Evolutionary conservation across 2,113 vertebrate species (phyloP).

Genomic region (Pygoscelis antarcticus): DNA sequence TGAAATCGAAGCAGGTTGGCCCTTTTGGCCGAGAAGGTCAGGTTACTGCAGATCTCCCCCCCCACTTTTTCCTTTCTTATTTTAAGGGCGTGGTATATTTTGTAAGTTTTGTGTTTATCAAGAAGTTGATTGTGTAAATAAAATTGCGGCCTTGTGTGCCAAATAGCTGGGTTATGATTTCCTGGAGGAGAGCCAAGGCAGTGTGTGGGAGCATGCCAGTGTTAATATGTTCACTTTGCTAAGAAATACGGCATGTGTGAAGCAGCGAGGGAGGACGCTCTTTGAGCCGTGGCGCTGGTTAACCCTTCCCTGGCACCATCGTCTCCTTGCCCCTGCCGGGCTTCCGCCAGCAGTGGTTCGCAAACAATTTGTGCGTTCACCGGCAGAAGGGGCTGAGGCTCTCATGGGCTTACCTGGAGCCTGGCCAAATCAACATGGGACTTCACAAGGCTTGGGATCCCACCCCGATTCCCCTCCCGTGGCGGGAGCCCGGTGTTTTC

Average conservation of each 20-base stretch:
- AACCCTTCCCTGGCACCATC: slow-evolving; percentile 67
- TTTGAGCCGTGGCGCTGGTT: slow-evolving; percentile 39
- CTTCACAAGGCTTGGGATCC: not conserved
- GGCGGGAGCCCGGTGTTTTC: not conserved
- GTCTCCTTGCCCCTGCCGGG: not conserved
- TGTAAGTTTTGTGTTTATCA: slow-evolving; percentile 65
- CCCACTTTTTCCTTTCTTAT: not conserved
- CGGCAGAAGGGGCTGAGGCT: slow-evolving; percentile 21
- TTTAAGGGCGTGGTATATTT: slow-evolving; percentile 37
- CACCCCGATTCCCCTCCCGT: not conserved
- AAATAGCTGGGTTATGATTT: slow-evolving; percentile 50
- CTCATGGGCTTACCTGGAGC: not conserved
- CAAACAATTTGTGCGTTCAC: slow-evolving; percentile 20
- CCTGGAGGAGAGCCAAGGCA: slow-evolving; percentile 56
- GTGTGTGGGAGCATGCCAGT: slow-evolving; percentile 66
- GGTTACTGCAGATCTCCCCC: not conserved
- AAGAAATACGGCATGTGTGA: slow-evolving; percentile 62
- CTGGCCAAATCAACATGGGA: not conserved
- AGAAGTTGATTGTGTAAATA: slow-evolving; percentile 68
- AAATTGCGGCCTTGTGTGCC: slow-evolving; percentile 50
- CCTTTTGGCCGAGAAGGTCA: not conserved
- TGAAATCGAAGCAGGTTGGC: not conserved
- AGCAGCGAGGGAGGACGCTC: slow-evolving; percentile 56
- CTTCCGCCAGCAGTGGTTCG: slow-evolving; percentile 27
- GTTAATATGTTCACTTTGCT: slow-evolving; percentile 67